Evolutionary conservation across 2,888 invertebrate genomes (phyloP), one percentile per base, ranked within the genome.

Genomic region (Hypsopygia costalis): DNA sequence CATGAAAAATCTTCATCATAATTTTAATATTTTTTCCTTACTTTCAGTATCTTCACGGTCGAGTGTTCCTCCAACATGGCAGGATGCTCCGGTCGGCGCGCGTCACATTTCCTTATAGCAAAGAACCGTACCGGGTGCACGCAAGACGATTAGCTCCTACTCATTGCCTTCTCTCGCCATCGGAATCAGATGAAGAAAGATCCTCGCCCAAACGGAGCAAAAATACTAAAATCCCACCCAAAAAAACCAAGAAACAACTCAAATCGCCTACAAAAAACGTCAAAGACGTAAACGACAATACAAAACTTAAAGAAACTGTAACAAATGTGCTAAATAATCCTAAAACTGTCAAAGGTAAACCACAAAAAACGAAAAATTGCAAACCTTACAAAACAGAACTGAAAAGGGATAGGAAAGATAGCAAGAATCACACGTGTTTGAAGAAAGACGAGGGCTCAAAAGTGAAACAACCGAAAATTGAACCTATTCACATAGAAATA

Each of bases 1-100:
- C 16, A 16, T 16, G 3, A 16, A 16, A 16, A 16, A 16, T 16
- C 3, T 16, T 16, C n/a, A n/a, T n/a, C n/a, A 16, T 2, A 16
- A 16, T 16, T 16, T 16, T 16, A 16, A 3, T 16, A 16, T 16
- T 16, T 16, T 16, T 16, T 16, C 4, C 16, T n/a, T 58, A 57
- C 21, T 88, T 89, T 12, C 75, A 94, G 94, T 95, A 94, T 70
- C 89, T 94, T 11, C 94, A 95, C 69, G 95, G 95, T 1, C 91
- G 92, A 53, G 92, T 94, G 8, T 95, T 92, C 63, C 82, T 94
- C 1, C 94, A 94, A 76, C 92, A 93, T 39, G 93, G 93, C 0
- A 91, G 93, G 65, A 90, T 92, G 35, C 71, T 94, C 40, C 90
- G 93, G 33, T 91, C 93, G 6, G 94, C 93, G 0, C 91, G 91